Conservation (phyloP, 2,113 vertebrate genomes). For the Epinephelus fuscoguttatus region DNA sequence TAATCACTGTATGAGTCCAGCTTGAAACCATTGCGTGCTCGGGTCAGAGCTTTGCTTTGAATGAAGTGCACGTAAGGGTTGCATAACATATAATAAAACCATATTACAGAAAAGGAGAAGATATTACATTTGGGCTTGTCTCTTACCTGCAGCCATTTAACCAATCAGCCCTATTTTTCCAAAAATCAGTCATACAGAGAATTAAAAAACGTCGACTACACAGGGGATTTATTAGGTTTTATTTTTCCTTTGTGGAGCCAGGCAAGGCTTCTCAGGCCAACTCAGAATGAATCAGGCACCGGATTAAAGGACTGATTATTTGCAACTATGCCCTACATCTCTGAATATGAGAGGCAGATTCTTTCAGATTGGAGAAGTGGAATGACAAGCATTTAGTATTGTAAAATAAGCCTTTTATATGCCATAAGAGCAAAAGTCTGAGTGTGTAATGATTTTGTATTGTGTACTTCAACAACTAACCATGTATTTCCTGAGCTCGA, state of each 20-base stretch:
- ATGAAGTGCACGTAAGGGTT: not conserved
- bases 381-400: not conserved
- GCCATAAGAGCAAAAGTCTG: not conserved
- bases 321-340: slow-evolving; percentile 38
- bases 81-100: slow-evolving; percentile 1
- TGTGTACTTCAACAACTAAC: slow-evolving; percentile 19
- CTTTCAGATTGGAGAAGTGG: not conserved
- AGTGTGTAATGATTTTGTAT: not conserved
- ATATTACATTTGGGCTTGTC: not conserved
- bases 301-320: slow-evolving; percentile 51
- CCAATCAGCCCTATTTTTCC: not conserved
- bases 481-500: not conserved
- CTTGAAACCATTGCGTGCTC: not conserved
- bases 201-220: slow-evolving; percentile 17
- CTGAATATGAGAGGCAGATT: slow-evolving; percentile 11
- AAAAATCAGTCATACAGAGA: not conserved
- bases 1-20: not conserved
- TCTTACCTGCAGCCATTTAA: slow-evolving; percentile 14
- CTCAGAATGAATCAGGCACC: slow-evolving; percentile 32
- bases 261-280: slow-evolving; percentile 13
- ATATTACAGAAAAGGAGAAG: not conserved
- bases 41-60: slow-evolving; percentile 11
- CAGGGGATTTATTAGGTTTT: slow-evolving; percentile 23
- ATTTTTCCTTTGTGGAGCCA: slow-evolving; percentile 22
- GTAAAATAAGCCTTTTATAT: not conserved